Evolutionary conservation across 2,888 invertebrate genomes (phyloP).

Genomic region (Drosophila multiciliata): DNA sequence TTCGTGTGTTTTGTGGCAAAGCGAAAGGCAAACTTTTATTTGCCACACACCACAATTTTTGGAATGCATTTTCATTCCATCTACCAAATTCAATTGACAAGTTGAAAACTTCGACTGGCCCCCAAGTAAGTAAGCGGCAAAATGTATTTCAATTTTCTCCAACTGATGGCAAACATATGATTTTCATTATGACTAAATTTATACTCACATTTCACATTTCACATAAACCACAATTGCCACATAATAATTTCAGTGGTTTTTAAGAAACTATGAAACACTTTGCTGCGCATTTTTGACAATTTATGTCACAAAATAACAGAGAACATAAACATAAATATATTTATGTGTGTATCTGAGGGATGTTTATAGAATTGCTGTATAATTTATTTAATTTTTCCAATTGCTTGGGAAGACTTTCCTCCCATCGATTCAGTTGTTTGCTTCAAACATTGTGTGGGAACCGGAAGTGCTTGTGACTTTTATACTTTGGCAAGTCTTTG

Average conservation of each 20-base stretch:
- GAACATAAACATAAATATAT: slow-evolving; percentile 1
- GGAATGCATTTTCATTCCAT: slow-evolving; percentile 48
- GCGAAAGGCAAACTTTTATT: slow-evolving; percentile 49
- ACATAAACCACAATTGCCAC: neutral
- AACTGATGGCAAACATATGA: neutral
- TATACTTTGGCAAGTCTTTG: slow-evolving; percentile 63
- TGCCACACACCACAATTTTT: slow-evolving; percentile 20
- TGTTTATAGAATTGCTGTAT: slow-evolving; percentile 31
- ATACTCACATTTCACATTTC: neutral
- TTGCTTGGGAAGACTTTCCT: slow-evolving; percentile 22
- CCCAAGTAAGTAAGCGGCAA: slow-evolving; percentile 16
- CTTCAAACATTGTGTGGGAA: slow-evolving; percentile 37
- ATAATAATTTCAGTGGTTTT: neutral
- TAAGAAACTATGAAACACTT: neutral
- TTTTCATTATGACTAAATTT: neutral
- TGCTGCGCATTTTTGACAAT: neutral
- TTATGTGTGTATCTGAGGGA: slow-evolving; percentile 7
- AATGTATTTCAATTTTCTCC: slow-evolving; percentile 3
- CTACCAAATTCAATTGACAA: slow-evolving; percentile 52
- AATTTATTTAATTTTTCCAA: slow-evolving; percentile 53
- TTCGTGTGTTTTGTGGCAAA: slow-evolving; percentile 13
- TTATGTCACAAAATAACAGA: neutral
- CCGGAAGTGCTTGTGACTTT: slow-evolving; percentile 62
- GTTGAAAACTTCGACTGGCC: slow-evolving; percentile 27
- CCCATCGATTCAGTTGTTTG: slow-evolving; percentile 22